Evolutionary conservation across 2,888 invertebrate genomes (phyloP).

Genomic region (Nymphalis c-album): DNA sequence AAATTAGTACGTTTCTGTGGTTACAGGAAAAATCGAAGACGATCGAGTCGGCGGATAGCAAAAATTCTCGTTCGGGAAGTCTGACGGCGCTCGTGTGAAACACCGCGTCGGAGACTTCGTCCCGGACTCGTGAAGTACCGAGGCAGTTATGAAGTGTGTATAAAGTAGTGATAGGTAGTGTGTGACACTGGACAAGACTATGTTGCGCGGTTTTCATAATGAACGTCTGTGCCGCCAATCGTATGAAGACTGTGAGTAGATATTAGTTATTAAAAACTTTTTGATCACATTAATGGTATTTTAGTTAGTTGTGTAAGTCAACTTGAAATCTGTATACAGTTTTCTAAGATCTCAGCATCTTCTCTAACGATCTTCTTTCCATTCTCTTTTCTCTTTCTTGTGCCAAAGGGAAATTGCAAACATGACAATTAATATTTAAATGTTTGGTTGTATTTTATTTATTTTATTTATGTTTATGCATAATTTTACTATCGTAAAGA

Average conservation of each 20-base stretch:
- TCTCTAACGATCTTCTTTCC: conserved; percentile 45
- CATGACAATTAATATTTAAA: conserved; percentile 66
- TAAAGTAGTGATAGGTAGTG: conserved; percentile 41
- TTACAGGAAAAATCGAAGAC: conserved; percentile 57
- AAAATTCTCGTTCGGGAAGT: conserved; percentile 68
- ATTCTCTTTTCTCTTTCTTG: conserved; percentile 57
- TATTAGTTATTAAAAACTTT: conserved; percentile 49
- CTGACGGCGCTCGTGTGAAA: conserved; percentile 66
- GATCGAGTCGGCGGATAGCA: conserved; percentile 54
- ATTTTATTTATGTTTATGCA: conserved; percentile 59
- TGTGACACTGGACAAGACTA: conserved; percentile 33
- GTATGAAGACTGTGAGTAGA: conserved; percentile 71
- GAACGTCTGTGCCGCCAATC: conserved; percentile 50
- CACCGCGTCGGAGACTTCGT: not conserved
- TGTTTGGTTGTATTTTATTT: conserved; percentile 64
- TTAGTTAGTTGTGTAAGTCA: conserved; percentile 49
- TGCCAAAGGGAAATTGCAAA: conserved; percentile 69
- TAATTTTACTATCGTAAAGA: conserved; percentile 27
- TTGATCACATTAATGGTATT: conserved; percentile 54
- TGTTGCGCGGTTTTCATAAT: conserved; percentile 12
- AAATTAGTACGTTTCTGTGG: conserved; percentile 20
- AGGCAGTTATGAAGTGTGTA: conserved; percentile 43
- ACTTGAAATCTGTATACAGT: conserved; percentile 68
- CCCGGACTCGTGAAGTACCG: conserved; percentile 1
- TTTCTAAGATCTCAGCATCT: conserved; percentile 76